Base-by-base conservation (phyloP, 2,888 invertebrate genomes). In the Machimus atricapillus region DNA sequence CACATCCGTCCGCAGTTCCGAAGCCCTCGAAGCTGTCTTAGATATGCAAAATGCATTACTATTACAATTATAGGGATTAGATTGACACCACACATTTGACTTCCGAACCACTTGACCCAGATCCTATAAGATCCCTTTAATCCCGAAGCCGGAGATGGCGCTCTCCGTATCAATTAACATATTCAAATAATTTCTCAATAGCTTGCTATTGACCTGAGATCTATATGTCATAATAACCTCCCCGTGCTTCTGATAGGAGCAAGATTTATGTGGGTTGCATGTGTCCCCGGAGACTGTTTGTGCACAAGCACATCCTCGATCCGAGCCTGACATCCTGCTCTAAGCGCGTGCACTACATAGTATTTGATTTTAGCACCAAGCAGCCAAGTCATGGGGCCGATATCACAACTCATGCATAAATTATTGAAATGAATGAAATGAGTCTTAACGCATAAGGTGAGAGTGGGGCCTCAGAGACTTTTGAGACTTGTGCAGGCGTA, bases 331-430 rank as follows among this genome's bases (percentile, higher is more conserved):
- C 58, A 58, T 19, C 58, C 27, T 27, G 23, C 66, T 52, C 52
- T 23, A 27, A 66, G 27, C 66, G 66, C 27, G 66, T 66, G 66
- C 66, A 27, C 81, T n/a, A 31, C 52, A 34, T 14, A n/a, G 27
- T 2, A 81, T 81, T 81, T 81, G 52, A 81, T 52, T 81, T 46
- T 56, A 81, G 52, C 81, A 66, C 66, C 66, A 23, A 66, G 27
- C 27, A 66, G 34, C 19, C 81, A 56, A 66, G 66, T 66, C 58
- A 82, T 34, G 58, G 56, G 23, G 58, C 37, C 58, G 82, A 82
- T 66, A 82, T 82, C 82, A n/a, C 58, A 82, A 37, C 58, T 66
- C 82, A 58, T 82, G 82, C 82, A 82, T 82, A 82, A 82, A 82
- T 82, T 82, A 82, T 66, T 82, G 78, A 43, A 46, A 43, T 78